Base-by-base conservation (phyloP, 2,888 invertebrate species). In the Melanotus villosus region DNA sequence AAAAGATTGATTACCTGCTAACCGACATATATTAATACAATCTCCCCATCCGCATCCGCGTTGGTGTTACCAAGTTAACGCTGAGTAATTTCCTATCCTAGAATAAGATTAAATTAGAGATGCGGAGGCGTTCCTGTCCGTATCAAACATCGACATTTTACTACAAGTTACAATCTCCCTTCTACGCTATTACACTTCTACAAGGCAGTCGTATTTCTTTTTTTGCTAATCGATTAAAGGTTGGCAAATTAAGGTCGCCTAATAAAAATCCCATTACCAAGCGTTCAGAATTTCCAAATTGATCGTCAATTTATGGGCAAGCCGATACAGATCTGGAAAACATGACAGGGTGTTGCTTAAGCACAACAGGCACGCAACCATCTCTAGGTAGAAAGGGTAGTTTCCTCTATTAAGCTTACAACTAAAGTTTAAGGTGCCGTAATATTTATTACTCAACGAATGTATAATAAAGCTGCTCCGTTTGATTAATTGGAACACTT, bases 91-190 rank as follows among this genome's bases (percentile, higher is more conserved):
- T 64, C 32, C 43, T 57, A 64, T 56, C 56, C 45, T 57, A 57
- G 45, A 63, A 64, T 56, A 64, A 63, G 64, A 64, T 64, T 64
- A 64, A 64, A 56, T 57, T 56, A 64, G 56, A 64, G 62, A 62
- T 34, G 47, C 18, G 58, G 14, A 26, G 16, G 26, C 30, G 16
- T 50, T 34, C 18, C 34, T 52, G n/a, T 52, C n/a, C 16, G 30
- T 12, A 26, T 10, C 9, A 2, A 50, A 23, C 16, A 26, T 38
- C 38, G 26, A 62, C 30, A 52, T 38, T 52, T 50, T 62, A 16
- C 14, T 16, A 47, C 10, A 59, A 43, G 59, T 43, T 43, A 16
- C 21, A 47, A 19, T 5, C 34, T 34, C 47, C 32, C 34, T 36
- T 59, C 23, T 32, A 14, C 59, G 19, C 34, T 12, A 3, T n/a